A percentile compares a stretch with the other conserved stretches of the same genome.
phyloP scores from a whole-genome alignment of 1,140 invertebrate genomes.

The Chrysoperla carnea region DNA sequence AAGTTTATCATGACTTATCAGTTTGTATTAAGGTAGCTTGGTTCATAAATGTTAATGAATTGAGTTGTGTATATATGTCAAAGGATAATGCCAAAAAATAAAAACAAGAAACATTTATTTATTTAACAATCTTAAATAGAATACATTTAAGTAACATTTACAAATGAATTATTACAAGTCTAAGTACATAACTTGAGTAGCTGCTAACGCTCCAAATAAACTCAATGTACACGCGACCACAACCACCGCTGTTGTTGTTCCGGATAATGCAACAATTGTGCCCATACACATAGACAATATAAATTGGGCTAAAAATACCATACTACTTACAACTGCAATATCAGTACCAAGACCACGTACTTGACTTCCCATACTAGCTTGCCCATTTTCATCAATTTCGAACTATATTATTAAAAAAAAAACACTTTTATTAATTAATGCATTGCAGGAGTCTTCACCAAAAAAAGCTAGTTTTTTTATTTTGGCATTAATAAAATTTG shows the following conservation, averaged over 20 bases:
- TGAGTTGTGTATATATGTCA: too few relatives aligned
- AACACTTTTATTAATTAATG: conserved; percentile 2
- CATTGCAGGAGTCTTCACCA: neutral
- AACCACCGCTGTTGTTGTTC: conserved; percentile 74
- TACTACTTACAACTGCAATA: conserved; percentile 80
- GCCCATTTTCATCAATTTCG: conserved; percentile 33
- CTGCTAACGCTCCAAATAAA: conserved; percentile 63
- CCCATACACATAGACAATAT: conserved; percentile 75
- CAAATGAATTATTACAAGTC: conserved; percentile 40
- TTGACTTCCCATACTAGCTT: conserved; percentile 26
- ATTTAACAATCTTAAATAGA: too few relatives aligned
- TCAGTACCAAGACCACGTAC: conserved; percentile 83
- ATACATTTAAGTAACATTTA: too few relatives aligned
- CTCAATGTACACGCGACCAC: conserved; percentile 64
- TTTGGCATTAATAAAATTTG: too few relatives aligned
- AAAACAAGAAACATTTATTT: too few relatives aligned
- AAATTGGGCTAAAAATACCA: conserved; percentile 92
- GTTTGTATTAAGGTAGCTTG: too few relatives aligned
- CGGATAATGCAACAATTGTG: conserved; percentile 43
- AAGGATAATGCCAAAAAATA: too few relatives aligned
- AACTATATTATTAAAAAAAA: conserved; percentile 30
- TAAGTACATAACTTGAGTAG: conserved; percentile 75
- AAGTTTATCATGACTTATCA: too few relatives aligned
- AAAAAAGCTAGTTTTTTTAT: too few relatives aligned
- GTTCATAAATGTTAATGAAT: too few relatives aligned